Evolutionary conservation across 2,888 invertebrate genomes (phyloP).

Genomic region (Meliscaeva auricollis): DNA sequence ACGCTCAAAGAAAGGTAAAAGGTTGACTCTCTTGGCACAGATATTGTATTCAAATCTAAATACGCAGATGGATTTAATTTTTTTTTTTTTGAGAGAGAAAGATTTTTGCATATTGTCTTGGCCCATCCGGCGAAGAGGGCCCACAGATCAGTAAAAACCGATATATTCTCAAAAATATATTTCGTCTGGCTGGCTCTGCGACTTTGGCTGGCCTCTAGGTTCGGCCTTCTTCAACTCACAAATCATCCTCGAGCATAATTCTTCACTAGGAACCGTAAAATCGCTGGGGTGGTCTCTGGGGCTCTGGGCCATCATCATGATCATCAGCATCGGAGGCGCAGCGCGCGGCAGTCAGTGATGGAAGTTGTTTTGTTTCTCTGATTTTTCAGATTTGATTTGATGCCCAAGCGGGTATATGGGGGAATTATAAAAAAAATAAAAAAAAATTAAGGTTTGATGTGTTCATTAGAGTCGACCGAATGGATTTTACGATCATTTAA

Average conservation of each 20-base stretch:
- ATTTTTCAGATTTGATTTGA: slow-evolving; percentile 52
- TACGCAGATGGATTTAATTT: slow-evolving; percentile 64
- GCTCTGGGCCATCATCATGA: slow-evolving; percentile 49
- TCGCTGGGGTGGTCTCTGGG: slow-evolving; percentile 69
- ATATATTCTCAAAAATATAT: slow-evolving; percentile 42
- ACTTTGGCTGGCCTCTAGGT: slow-evolving; percentile 52
- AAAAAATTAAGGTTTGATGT: slow-evolving; percentile 69
- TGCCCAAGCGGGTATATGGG: slow-evolving; percentile 47
- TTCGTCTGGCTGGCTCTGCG: slow-evolving; percentile 37
- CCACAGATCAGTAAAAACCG: slow-evolving; percentile 36
- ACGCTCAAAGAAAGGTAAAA: slow-evolving; percentile 64
- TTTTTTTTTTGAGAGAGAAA: background rate
- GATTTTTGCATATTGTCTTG: slow-evolving; percentile 74
- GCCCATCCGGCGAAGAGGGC: slow-evolving; percentile 22
- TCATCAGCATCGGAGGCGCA: slow-evolving; percentile 50
- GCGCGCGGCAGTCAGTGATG: slow-evolving; percentile 66
- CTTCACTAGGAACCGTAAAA: slow-evolving; percentile 67
- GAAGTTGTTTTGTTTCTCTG: slow-evolving; percentile 17
- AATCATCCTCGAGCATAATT: slow-evolving; percentile 75
- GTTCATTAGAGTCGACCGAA: slow-evolving; percentile 75
- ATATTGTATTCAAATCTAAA: slow-evolving; percentile 42
- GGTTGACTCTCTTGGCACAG: slow-evolving; percentile 53
- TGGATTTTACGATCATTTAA: slow-evolving; percentile 75
- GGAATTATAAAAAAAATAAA: slow-evolving; percentile 35
- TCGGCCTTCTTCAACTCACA: slow-evolving; percentile 58